Base-by-base conservation (phyloP, 2,888 invertebrate genomes). In the Eupithecia vulgata region DNA sequence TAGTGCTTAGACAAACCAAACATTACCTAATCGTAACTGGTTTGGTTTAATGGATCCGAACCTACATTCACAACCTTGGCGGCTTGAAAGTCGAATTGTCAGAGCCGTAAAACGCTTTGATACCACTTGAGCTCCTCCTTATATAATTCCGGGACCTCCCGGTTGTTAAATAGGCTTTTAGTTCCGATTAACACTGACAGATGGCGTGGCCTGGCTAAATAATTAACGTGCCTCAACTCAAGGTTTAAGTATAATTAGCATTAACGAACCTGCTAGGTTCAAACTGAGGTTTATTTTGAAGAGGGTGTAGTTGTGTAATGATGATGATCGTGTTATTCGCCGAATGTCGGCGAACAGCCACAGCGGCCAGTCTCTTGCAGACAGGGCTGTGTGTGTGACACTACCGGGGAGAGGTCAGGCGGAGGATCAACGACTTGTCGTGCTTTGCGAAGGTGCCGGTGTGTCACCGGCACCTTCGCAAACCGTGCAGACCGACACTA, bases 141-240 rank as follows among this genome's bases (percentile, higher is more conserved):
- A 71, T 73, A 73, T 73, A 76, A 76, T 67, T 62, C 59, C 69
- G 42, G 30, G 71, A 61, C 69, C n/a, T 21, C n/a, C 48, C 8
- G 48, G 21, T 12, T 8, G 70, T 80, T 80, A 77, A 81, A 81
- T 79, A 83, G 78, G 81, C 79, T 79, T 81, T 72, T 78, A 81
- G 79, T 84, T 84, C 79, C 82, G 77, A 83, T 84, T 81, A 81
- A 80, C 81, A 77, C 80, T 83, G 85, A 84, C 80, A 80, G 81
- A 85, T 84, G 79, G 82, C 10, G 10, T 48, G 48, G 10, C 57
- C 79, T 79, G 79, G 82, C 81, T 84, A 75, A 80, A 82, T 81
- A 84, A 82, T 82, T 84, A 80, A 85, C 80, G 79, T 77, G 79
- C 77, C 78, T 45, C 68, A 6, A 21, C 78, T 45, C 68, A 6